Base-by-base conservation (phyloP, 1,140 invertebrate species). In the Pentalonia nigronervosa region DNA sequence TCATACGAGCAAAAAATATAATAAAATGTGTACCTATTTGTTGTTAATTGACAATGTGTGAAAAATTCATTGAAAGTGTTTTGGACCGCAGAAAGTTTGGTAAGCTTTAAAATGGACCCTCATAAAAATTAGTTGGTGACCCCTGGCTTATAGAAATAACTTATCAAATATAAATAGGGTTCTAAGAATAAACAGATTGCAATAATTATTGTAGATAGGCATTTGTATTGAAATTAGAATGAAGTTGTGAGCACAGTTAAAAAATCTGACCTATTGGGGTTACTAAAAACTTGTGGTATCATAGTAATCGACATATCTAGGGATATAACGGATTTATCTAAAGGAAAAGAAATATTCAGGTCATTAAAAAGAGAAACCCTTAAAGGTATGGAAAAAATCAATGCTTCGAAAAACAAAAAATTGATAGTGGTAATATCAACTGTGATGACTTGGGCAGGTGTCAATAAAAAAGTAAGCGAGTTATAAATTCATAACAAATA, bases 401-500 rank as follows among this genome's bases (percentile, higher is more conserved):
- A 25, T 11, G 11, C 3, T 11, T 36, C 36, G 2, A 67, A 60
- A 45, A 60, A 45, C 2, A 60, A 45, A 67, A 60, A 14, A 45
- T 30, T 67, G 25, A 90, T 90, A 30, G 56, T 90, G 36, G 25
- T 90, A 67, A 45, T 90, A 90, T 90, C 89, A 25, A 90, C 89
- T 20, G 25, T 67, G 7, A 90, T 90, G 89, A 90, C 89, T 41
- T 90, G 89, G 89, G 25, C 53, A 30, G 53, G 53, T 11, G 36
- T 90, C 6, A n/a, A 30, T n/a, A 90, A 45, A n/a, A 60, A 45
- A 45, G 89, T 47, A 67, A 90, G 36, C 34, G 1, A 17, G 14
- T 56, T 9, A 17, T 21, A 25, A 11, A 17, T 60, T 41, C 1
- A 88, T 34, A 53, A 53, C 17, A 20, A 34, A 30, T 36, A 7